A percentile compares a stretch with the other conserved stretches of the same genome.
Conservation (phyloP, 1,140 invertebrate genomes). For the Temnothorax curvispinosus region DNA sequence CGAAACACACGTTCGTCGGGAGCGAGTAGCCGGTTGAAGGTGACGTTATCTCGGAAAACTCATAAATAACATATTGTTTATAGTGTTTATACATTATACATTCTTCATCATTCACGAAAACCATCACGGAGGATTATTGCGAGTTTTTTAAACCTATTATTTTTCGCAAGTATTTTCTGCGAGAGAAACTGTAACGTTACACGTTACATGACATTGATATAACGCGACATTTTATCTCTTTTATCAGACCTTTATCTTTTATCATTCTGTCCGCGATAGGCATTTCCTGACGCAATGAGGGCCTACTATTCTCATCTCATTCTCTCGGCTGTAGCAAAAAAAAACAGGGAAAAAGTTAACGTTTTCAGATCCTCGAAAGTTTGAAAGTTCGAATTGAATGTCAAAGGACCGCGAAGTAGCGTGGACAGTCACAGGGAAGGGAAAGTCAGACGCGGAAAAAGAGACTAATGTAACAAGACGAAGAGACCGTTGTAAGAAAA, state of each 20-base stretch:
- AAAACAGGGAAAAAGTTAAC: background rate
- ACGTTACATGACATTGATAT: background rate
- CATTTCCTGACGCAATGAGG: background rate
- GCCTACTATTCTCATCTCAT: background rate
- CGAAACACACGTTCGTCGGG: background rate
- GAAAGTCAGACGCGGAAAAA: background rate
- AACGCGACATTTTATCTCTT: slow-evolving; percentile 10
- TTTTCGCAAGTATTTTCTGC: background rate
- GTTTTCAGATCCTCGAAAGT: slow-evolving; percentile 37
- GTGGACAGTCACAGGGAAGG: too few species aligned
- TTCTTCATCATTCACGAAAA: background rate
- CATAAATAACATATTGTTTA: slow-evolving; percentile 13
- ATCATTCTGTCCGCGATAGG: background rate
- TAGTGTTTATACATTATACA: background rate
- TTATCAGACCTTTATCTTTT: slow-evolving; percentile 10
- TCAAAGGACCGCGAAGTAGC: slow-evolving; percentile 12
- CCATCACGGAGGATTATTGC: background rate
- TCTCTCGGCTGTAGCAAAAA: background rate
- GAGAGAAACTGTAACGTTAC: background rate
- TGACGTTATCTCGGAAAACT: background rate
- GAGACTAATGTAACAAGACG: background rate
- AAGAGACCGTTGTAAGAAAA: background rate
- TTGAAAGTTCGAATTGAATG: slow-evolving; percentile 45
- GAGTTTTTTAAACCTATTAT: background rate
- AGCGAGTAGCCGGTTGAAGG: background rate